phyloP scores from a whole-genome alignment of 2,888 invertebrate genomes.

The Acanthosepion lycidas region DNA sequence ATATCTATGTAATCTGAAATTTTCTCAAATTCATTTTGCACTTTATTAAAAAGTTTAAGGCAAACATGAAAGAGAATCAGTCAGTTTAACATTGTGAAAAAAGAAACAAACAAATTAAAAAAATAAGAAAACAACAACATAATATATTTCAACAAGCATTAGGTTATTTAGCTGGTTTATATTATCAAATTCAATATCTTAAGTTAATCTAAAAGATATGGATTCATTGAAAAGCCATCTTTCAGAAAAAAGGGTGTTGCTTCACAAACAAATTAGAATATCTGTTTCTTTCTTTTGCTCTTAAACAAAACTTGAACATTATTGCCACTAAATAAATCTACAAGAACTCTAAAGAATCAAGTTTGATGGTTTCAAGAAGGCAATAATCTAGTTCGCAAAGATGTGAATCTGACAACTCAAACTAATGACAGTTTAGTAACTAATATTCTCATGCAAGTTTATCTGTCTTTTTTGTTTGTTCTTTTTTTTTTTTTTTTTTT shows the following conservation, averaged over 20 bases:
- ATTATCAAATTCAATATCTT: neutral
- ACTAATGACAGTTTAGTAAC: neutral
- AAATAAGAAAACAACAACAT: neutral
- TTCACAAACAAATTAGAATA: neutral
- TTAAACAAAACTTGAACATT: neutral
- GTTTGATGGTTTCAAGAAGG: neutral
- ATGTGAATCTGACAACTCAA: neutral
- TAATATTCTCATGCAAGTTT: neutral
- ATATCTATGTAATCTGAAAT: constrained; percentile 33
- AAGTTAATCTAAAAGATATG: constrained; percentile 17
- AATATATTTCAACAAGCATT: neutral
- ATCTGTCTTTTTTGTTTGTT: neutral
- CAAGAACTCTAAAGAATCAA: constrained; percentile 4
- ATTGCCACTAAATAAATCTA: neutral
- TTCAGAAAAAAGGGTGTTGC: neutral
- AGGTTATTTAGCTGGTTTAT: neutral
- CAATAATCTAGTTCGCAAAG: neutral
- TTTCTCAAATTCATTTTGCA: constrained; percentile 33
- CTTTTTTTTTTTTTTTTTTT: too few relatives aligned
- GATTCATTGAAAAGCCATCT: neutral
- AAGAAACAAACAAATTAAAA: neutral
- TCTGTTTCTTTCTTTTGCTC: neutral
- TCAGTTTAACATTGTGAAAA: neutral
- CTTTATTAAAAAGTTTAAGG: constrained; percentile 14
- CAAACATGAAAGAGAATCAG: neutral